Evolutionary conservation across 2,113 vertebrate species (phyloP).

Genomic region (Solea solea): DNA sequence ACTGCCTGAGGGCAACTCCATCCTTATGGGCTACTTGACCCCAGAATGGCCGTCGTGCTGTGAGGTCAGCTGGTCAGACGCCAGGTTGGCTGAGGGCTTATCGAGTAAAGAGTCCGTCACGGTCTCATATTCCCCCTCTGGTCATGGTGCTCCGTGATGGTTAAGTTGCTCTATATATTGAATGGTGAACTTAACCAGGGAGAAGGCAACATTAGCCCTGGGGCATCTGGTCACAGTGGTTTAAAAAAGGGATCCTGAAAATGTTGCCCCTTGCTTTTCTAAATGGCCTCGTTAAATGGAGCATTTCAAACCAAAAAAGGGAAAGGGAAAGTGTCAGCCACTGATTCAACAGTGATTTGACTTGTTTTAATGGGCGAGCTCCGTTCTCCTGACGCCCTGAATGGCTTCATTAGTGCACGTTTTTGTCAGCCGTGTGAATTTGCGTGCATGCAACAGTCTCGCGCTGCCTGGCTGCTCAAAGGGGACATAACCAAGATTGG

Average conservation of each 20-base stretch:
- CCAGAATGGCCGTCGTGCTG: conserved; percentile 5
- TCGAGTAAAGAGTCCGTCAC: conserved; percentile 36
- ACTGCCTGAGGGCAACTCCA: conserved; percentile 46
- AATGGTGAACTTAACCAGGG: conserved; percentile 32
- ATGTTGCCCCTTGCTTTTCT: conserved; percentile 29
- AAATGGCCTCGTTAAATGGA: conserved; percentile 34
- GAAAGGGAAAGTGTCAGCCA: conserved; percentile 29
- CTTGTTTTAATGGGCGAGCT: conserved; percentile 38
- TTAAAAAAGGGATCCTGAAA: conserved; percentile 17
- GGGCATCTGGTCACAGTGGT: conserved; percentile 21
- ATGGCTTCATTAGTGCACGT: conserved; percentile 24
- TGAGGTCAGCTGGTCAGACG: conserved; percentile 63
- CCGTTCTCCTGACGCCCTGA: conserved; percentile 2
- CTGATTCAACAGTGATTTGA: conserved; percentile 47
- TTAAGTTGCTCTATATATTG: conserved; percentile 40
- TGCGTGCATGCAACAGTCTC: conserved; percentile 10
- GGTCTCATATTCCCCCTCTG: conserved; percentile 47
- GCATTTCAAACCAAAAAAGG: neutral
- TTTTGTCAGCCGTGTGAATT: conserved; percentile 10
- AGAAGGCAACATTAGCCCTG: conserved; percentile 14
- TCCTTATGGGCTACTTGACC: conserved; percentile 60
- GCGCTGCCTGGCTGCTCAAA: conserved; percentile 31
- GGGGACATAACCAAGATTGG: conserved; percentile 25
- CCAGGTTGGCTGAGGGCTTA: conserved; percentile 58
- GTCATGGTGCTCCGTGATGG: conserved; percentile 16